Percentiles rank a stretch among this genome's conserved stretches.
These are phyloP conservation scores for Macropus fuliginosus DNA, from an alignment of 2,797 vertebrate species.

Conservation along the genomic window DNA sequence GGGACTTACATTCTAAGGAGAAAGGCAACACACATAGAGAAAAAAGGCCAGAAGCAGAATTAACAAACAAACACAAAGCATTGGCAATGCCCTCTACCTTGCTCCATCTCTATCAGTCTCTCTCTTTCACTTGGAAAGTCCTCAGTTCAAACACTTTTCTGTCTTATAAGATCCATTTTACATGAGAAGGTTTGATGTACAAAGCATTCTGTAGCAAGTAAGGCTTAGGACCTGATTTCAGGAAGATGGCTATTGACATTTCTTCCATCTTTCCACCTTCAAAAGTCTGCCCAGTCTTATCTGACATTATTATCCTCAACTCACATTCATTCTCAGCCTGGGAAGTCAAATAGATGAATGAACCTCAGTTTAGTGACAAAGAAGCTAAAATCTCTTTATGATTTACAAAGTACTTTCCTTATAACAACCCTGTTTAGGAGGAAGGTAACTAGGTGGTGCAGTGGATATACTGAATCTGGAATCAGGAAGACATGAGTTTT, in stretches of 20 bases:
- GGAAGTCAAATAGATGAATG: neutral
- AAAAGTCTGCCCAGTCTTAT: neutral
- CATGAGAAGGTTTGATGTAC: neutral
- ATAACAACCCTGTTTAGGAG: neutral
- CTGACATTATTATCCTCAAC: neutral
- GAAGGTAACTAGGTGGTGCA: neutral
- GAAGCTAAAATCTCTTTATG: neutral
- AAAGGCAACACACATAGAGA: neutral
- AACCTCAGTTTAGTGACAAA: neutral
- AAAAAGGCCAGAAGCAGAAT: neutral
- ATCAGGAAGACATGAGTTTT: neutral
- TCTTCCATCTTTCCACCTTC: neutral
- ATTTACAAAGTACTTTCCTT: neutral
- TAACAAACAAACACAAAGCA: no score
- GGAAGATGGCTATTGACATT: neutral
- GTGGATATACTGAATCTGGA: neutral
- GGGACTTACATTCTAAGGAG: neutral
- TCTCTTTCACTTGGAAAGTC: neutral
- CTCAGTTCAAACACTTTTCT: neutral
- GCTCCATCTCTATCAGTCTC: no score
- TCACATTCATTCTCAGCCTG: neutral
- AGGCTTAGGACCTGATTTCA: neutral
- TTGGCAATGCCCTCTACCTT: no score
- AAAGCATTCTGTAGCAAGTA: neutral
- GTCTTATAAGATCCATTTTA: neutral